phyloP scores from a whole-genome alignment of 2,888 invertebrate species.

The Chorisops tibialis region DNA sequence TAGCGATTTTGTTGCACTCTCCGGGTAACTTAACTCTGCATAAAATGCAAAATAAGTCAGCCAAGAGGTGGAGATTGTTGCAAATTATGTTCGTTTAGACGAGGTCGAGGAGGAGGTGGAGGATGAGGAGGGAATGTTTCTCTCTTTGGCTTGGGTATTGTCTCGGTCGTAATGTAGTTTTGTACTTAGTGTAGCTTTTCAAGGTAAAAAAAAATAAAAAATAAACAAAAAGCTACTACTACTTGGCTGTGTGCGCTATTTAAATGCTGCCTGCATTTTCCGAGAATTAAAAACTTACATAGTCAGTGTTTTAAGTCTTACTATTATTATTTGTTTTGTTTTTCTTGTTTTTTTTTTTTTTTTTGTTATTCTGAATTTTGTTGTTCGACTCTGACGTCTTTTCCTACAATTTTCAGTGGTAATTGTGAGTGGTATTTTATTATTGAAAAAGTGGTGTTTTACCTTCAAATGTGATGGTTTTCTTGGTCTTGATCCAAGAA shows the following conservation, averaged over 20 bases:
- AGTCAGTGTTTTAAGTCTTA: constrained; percentile 33
- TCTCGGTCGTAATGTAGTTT: neutral
- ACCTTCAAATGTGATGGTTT: constrained; percentile 12
- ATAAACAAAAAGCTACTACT: constrained; percentile 2
- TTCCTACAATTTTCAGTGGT: neutral
- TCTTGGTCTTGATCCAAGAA: constrained; percentile 22
- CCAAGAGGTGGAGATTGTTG: neutral
- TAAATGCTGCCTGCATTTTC: constrained; percentile 37
- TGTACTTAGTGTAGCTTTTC: constrained; percentile 29
- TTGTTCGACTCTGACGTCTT: too few species aligned
- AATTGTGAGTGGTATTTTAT: neutral
- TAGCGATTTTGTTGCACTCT: neutral
- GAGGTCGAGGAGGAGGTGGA: neutral
- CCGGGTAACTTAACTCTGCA: neutral
- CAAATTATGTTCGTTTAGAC: neutral
- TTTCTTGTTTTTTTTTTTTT: too few species aligned
- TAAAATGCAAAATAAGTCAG: neutral
- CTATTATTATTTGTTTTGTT: constrained; percentile 27
- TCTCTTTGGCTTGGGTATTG: too few species aligned
- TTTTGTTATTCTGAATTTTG: too few species aligned
- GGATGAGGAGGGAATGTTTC: neutral
- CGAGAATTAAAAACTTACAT: constrained; percentile 34
- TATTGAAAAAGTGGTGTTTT: neutral
- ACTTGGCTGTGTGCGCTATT: constrained; percentile 33
- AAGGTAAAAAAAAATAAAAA: constrained; percentile 30